Evolutionary conservation across 2,113 vertebrate genomes (phyloP).

Genomic region (Pipa parva): DNA sequence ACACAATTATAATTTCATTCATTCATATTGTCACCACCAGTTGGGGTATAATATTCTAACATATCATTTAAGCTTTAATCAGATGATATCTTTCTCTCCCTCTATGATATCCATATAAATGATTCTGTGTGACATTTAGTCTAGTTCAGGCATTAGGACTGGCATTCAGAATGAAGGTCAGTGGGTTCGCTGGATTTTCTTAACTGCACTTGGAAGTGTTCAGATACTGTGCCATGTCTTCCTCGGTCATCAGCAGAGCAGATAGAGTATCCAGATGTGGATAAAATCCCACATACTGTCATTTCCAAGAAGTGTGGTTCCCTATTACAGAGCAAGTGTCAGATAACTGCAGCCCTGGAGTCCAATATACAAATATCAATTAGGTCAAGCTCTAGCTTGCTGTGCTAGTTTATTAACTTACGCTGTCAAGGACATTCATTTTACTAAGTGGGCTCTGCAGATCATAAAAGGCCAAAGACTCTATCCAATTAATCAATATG

Average conservation of each 20-base stretch:
- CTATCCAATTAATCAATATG: not conserved
- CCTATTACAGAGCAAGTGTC: slow-evolving; percentile 27
- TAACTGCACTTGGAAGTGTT: not conserved
- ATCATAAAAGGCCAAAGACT: not conserved
- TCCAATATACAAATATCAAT: slow-evolving; percentile 19
- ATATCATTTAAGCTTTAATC: no score
- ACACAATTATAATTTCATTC: no score
- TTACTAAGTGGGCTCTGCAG: slow-evolving; percentile 16
- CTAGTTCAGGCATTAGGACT: no score
- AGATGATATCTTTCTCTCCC: no score
- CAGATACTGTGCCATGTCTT: slow-evolving; percentile 9
- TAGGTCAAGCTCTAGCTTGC: slow-evolving; percentile 23
- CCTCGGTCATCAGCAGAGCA: not conserved
- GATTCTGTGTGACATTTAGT: no score
- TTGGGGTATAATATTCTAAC: no score
- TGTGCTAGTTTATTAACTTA: slow-evolving; percentile 15
- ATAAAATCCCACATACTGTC: slow-evolving; percentile 6
- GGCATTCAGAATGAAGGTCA: slow-evolving; percentile 12
- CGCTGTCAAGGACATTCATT: slow-evolving; percentile 16
- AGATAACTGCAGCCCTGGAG: slow-evolving; percentile 28
- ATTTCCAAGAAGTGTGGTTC: slow-evolving; percentile 13
- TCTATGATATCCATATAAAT: no score
- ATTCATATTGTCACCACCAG: no score
- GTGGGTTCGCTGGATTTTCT: slow-evolving; percentile 5
- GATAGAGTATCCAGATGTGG: slow-evolving; percentile 9